A percentile compares a stretch with the other conserved stretches of the same genome.
phyloP scores from a whole-genome alignment of 2,113 vertebrate species.

The Sander vitreus region DNA sequence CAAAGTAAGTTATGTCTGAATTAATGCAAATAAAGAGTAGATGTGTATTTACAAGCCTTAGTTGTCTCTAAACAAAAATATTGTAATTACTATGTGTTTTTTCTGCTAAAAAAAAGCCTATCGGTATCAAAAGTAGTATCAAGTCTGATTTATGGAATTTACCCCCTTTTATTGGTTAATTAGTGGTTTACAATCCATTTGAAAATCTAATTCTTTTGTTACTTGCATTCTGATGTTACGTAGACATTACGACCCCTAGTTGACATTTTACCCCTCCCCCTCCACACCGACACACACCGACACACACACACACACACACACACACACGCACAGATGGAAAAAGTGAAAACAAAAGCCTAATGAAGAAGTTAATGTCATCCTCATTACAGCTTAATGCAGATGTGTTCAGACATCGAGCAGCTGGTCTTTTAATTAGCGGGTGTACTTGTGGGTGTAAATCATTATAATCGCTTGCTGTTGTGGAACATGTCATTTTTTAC shows the following conservation, averaged over 20 bases:
- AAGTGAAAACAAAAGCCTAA: conserved; percentile 37
- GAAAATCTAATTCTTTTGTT: neutral
- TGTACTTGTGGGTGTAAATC: conserved; percentile 42
- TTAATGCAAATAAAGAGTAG: neutral
- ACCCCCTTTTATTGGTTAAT: neutral
- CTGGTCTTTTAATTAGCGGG: conserved; percentile 55
- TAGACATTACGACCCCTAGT: neutral
- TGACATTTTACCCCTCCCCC: neutral
- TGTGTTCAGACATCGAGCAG: conserved; percentile 52
- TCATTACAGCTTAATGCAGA: conserved; percentile 23
- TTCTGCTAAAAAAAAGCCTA: neutral
- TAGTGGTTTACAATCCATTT: neutral
- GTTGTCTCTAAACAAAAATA: neutral
- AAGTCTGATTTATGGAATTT: neutral
- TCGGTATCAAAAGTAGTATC: neutral
- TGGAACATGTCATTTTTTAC: conserved; percentile 3
- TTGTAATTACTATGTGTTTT: neutral
- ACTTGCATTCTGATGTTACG: neutral
- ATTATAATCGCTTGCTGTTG: conserved; percentile 26
- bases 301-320: neutral
- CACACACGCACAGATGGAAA: neutral
- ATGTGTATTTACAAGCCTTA: neutral
- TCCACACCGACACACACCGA: neutral
- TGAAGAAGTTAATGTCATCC: conserved; percentile 37
- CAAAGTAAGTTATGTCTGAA: neutral